Percentiles rank a stretch among this genome's conserved stretches.
These are phyloP conservation scores for Euglossa dilemma DNA, from an alignment of 1,140 invertebrate species.

Conservation along the genomic window DNA sequence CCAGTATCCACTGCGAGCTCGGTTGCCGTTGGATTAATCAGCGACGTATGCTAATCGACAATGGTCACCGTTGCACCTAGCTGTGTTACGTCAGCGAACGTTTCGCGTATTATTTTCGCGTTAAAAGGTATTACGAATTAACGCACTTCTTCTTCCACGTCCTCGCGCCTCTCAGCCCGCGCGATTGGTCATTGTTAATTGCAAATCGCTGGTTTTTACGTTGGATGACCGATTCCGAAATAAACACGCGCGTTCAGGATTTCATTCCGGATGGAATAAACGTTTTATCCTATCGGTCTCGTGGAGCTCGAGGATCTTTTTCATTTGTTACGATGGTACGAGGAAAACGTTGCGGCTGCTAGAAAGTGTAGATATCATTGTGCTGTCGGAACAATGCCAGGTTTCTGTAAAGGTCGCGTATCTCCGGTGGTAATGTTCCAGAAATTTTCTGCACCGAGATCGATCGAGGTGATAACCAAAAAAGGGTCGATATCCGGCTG, in stretches of 20 bases:
- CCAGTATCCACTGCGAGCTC: constrained; percentile 41
- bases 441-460: constrained; percentile 22
- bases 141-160: no score
- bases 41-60: constrained; percentile 56
- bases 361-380: neutral
- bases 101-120: constrained; percentile 11
- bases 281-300: neutral
- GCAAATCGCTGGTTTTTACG: neutral
- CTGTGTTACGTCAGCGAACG: constrained; percentile 52
- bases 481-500: constrained; percentile 28
- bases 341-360: neutral
- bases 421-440: neutral
- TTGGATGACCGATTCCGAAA: neutral
- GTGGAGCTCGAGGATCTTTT: no score
- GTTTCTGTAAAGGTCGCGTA: neutral
- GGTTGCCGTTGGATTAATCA: constrained; percentile 45
- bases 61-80: constrained; percentile 26
- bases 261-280: no score
- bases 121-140: constrained; percentile 17
- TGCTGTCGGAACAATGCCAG: neutral
- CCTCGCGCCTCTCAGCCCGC: no score
- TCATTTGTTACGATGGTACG: no score
- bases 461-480: constrained; percentile 38
- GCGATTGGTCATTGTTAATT: constrained; percentile 13
- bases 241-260: no score